Base-by-base conservation (phyloP, 2,113 vertebrate species). In the Amphilophus citrinellus region DNA sequence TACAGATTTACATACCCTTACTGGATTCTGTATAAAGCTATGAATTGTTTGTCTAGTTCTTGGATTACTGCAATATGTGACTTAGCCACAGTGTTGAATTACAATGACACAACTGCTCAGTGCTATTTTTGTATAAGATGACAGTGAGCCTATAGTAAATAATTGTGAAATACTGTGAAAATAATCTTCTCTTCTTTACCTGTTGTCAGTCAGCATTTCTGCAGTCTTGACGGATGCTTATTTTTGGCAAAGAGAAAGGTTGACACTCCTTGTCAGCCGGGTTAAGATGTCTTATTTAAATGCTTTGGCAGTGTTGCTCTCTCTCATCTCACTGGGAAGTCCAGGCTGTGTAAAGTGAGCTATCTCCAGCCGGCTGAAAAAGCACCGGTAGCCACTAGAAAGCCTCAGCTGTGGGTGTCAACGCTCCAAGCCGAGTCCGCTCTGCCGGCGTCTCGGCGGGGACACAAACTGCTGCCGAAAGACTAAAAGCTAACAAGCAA, bases 121-220 rank as follows among this genome's bases (percentile, higher is more conserved):
- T 20, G 50, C 30, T 61, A 24, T 61, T 47, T 27, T 3, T 53
- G 1, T 20, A 27, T 61, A 39, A 13, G 47, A 42, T 30, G 56
- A 61, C 27, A 3, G n/a, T 14, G n/a, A 60, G 27, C 2, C 22
- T 20, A 10, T 58, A n/a, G 17, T 57, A 10, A 39, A 81, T 8
- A 17, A n/a, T 68, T 47, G 63, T 47, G n/a, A 68, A 68, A 71
- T 4, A 60, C 7, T 15, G n/a, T 77, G 6, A 44, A 61, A 80
- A 79, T 3, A n/a, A 22, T 42, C 6, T 57, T 27, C 4, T 3
- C 5, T 1, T 3, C 4, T 3, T 89, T 92, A 95, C 95, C 95
- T 94, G 91, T 68, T 93, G 84, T 93, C 92, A 66, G 95, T 93
- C 86, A 95, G 79, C 95, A 95, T 95, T 42, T 86, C 81, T 65